Base-by-base conservation (phyloP, 2,113 vertebrate species). In the Malaclemys terrapin region DNA sequence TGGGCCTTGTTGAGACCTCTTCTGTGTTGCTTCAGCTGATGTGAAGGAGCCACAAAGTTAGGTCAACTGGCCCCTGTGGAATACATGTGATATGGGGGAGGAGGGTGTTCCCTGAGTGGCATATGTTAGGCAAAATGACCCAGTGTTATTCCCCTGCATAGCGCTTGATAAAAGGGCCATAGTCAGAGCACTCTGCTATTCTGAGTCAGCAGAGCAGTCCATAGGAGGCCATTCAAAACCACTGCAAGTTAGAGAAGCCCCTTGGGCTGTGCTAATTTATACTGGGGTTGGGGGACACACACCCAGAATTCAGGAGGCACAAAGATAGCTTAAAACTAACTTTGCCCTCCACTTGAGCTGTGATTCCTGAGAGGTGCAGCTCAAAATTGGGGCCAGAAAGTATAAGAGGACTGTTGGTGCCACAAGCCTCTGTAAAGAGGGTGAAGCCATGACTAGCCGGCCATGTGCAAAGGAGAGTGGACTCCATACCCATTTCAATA, bases 1-100 rank as follows among this genome's bases (percentile, higher is more conserved):
- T 38, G 90, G 89, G 62, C 79, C 35, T 45, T 83, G 65, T 42
- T 85, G 75, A 4, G 56, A 82, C 45, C 86, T 19, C 42, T n/a
- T 88, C 52, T 83, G 92, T 95, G 93, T 95, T 96, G 92, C 87
- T 94, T 97, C 94, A 96, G 95, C 95, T 96, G 93, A 95, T 92
- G 92, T 87, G 88, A 69, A 38, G 53, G 65, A 96, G 94, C 90
- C 94, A 83, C 0, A 0, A 85, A 80, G 16, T 88, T 10, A 47
- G 85, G 94, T 89, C 84, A 95, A 93, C 94, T 82, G 19, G 49
- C 87, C 93, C 7, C 0, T 57, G 89, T 49, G 90, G 95, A 92
- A 91, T 87, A 75, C 85, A 81, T 83, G 87, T 95, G 53, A 7
- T 53, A 85, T 89, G 96, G 92, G 88, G 94, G 81, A 95, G 16